Evolutionary conservation across 2,888 invertebrate species (phyloP).

Genomic region (Cylloceria caligata): DNA sequence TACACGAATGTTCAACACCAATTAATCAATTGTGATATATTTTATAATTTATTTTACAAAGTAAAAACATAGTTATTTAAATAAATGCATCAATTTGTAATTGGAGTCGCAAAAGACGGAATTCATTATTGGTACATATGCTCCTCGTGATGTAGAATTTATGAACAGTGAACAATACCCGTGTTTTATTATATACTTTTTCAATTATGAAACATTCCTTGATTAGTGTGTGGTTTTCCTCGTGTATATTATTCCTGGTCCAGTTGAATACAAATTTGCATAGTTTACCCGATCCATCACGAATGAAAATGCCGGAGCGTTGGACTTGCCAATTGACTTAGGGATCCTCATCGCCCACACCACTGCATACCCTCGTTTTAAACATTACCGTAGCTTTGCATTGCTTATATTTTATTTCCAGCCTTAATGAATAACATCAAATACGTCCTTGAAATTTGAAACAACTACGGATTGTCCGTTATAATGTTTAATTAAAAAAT

Average conservation of each 20-base stretch:
- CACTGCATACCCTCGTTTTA: not conserved
- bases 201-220: too few relatives aligned
- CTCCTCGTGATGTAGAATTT: too few relatives aligned
- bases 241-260: conserved; percentile 70
- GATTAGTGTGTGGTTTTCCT: conserved; percentile 68
- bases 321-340: conserved; percentile 67
- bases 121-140: too few relatives aligned
- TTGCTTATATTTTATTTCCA: conserved; percentile 6
- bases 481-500: too few relatives aligned
- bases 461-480: not conserved
- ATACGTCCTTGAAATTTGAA: not conserved
- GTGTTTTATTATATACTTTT: too few relatives aligned
- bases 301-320: conserved; percentile 68
- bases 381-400: not conserved
- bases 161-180: too few relatives aligned
- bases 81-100: not conserved
- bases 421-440: not conserved
- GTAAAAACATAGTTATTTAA: not conserved
- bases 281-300: conserved; percentile 70
- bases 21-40: not conserved
- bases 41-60: not conserved
- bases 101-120: too few relatives aligned
- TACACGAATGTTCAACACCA: not conserved
- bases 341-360: conserved; percentile 23
- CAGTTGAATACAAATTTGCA: conserved; percentile 69